phyloP scores from a whole-genome alignment of 2,888 invertebrate genomes.

The Drosophila mayaguana region DNA sequence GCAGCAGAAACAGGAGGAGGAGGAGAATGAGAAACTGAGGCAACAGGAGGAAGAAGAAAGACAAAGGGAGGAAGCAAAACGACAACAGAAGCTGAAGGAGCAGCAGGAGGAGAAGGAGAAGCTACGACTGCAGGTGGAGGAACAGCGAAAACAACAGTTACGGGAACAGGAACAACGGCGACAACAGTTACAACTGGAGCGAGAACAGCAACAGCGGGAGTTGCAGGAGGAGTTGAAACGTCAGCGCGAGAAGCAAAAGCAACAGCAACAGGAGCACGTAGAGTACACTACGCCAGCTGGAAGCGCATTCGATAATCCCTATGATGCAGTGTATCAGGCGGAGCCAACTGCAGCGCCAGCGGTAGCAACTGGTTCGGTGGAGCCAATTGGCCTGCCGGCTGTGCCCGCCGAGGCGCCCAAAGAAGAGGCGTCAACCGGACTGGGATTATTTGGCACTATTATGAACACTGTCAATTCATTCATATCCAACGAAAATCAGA shows the following conservation, averaged over 20 bases:
- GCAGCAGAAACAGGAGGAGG: slow-evolving; percentile 3
- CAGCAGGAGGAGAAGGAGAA: slow-evolving; percentile 9
- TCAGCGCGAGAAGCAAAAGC: not conserved
- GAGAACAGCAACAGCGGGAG: not conserved
- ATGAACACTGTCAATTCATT: slow-evolving; percentile 83
- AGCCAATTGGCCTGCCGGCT: slow-evolving; percentile 42
- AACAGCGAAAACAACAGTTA: not conserved
- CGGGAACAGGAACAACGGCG: not conserved
- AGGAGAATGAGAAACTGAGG: not conserved
- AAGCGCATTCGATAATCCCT: slow-evolving; percentile 21
- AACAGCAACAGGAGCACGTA: not conserved
- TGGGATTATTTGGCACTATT: slow-evolving; percentile 83
- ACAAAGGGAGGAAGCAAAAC: slow-evolving; percentile 1
- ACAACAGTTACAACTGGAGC: not conserved
- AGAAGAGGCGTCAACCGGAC: slow-evolving; percentile 56
- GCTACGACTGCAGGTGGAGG: slow-evolving; percentile 1
- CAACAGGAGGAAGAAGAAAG: not conserved
- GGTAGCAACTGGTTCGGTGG: slow-evolving; percentile 47
- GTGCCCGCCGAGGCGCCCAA: slow-evolving; percentile 42
- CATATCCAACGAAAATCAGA: slow-evolving; percentile 44
- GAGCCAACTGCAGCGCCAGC: slow-evolving; percentile 45
- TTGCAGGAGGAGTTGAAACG: not conserved
- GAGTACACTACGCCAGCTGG: slow-evolving; percentile 44
- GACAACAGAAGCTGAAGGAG: not conserved
- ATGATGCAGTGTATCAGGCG: slow-evolving; percentile 36